Conservation (phyloP, 2,888 invertebrate genomes). For the Papilio gigon region DNA sequence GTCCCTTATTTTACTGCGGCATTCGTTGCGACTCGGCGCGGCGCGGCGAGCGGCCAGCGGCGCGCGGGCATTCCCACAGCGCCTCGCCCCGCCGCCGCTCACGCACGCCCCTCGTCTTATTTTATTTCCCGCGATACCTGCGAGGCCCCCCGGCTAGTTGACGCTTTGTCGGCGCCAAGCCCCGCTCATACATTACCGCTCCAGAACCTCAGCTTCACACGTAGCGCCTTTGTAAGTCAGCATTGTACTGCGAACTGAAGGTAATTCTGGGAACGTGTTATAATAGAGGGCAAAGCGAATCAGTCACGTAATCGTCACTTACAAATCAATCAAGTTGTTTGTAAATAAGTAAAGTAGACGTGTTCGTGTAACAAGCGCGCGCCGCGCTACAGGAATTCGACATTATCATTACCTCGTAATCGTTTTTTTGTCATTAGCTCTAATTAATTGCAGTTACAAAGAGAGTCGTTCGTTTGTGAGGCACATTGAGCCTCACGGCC, state of each 20-base stretch:
- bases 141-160: constrained; percentile 50
- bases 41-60: too few species aligned
- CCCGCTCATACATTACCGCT: constrained; percentile 18
- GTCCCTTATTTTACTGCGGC: background rate
- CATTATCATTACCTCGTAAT: too few species aligned
- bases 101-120: constrained; percentile 56
- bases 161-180: constrained; percentile 38
- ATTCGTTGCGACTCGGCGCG: constrained; percentile 14
- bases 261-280: constrained; percentile 29
- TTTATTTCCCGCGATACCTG: constrained; percentile 54
- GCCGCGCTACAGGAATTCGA: too few species aligned
- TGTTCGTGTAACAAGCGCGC: constrained; percentile 1
- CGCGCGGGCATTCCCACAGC: constrained; percentile 36
- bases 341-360: constrained; percentile 5
- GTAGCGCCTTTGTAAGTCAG: background rate
- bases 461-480: background rate
- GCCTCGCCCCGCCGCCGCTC: constrained; percentile 50
- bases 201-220: background rate
- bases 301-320: constrained; percentile 35
- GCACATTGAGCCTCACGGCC: background rate
- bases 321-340: constrained; percentile 29
- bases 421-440: background rate
- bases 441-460: background rate
- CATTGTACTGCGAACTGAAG: constrained; percentile 18
- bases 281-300: constrained; percentile 32